A percentile compares a stretch with the other conserved stretches of the same genome.
phyloP scores from a whole-genome alignment of 1,140 invertebrate genomes.

The Zaprionus kolodkinae region DNA sequence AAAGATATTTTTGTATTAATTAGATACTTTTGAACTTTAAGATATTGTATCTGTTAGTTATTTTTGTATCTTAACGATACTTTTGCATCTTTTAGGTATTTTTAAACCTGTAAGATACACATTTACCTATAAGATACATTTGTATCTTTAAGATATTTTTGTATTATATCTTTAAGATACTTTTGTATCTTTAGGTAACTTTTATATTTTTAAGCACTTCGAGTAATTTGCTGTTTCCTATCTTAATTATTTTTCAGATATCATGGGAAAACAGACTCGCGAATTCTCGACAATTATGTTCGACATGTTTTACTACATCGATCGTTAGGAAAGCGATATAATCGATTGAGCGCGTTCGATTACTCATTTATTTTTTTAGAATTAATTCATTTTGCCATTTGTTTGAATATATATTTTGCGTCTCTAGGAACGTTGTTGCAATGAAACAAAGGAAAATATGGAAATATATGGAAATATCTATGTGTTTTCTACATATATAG shows the following conservation, averaged over 20 bases:
- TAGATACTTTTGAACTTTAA: too few species aligned
- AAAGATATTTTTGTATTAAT: not conserved
- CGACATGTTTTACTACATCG: not conserved
- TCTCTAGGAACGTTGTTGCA: not conserved
- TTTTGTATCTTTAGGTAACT: too few species aligned
- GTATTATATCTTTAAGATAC: too few species aligned
- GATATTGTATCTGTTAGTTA: too few species aligned
- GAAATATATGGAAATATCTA: not conserved
- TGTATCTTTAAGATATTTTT: too few species aligned
- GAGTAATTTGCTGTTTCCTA: too few species aligned
- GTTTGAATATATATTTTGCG: slow-evolving; percentile 5
- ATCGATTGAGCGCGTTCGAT: not conserved
- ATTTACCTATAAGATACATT: too few species aligned
- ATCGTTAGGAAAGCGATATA: not conserved
- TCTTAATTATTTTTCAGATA: not conserved
- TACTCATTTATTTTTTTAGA: not conserved
- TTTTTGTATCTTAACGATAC: not conserved
- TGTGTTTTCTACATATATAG: too few species aligned
- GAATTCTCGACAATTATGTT: not conserved
- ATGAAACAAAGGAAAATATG: not conserved
- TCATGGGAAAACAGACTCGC: too few species aligned
- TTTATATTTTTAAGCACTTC: too few species aligned
- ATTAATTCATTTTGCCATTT: slow-evolving; percentile 22
- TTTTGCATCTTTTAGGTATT: too few species aligned
- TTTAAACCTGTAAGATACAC: too few species aligned